Evolutionary conservation across 2,888 invertebrate species (phyloP).

Genomic region (Zaprionus obscuricornis): DNA sequence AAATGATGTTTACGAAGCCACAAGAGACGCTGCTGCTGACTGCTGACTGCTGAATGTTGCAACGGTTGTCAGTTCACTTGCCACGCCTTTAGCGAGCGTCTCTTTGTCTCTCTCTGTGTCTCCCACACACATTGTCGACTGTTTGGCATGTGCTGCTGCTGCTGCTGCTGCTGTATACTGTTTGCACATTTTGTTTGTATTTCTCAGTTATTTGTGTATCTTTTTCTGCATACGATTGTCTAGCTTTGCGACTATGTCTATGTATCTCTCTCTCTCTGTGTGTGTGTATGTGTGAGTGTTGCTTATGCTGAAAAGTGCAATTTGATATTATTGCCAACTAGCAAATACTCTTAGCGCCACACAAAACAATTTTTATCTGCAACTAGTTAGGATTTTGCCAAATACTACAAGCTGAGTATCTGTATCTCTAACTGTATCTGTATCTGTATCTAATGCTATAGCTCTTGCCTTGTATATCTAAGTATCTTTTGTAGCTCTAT

Average conservation of each 20-base stretch:
- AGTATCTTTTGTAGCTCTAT: conserved; percentile 1
- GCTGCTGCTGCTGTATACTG: conserved; percentile 18
- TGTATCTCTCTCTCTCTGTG: not conserved
- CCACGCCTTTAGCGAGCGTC: too few species aligned
- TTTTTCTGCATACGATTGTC: conserved; percentile 39
- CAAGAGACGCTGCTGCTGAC: conserved; percentile 4
- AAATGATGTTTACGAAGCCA: conserved; percentile 66
- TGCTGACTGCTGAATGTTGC: too few species aligned
- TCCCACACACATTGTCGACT: not conserved
- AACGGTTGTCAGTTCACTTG: conserved; percentile 17
- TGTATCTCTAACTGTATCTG: not conserved
- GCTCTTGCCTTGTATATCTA: not conserved
- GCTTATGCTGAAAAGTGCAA: conserved; percentile 65
- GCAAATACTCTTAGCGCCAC: conserved; percentile 71
- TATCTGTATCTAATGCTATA: conserved; percentile 1
- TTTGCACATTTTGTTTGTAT: conserved; percentile 77
- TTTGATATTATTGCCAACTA: conserved; percentile 78
- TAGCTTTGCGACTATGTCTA: too few species aligned
- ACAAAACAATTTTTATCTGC: conserved; percentile 37
- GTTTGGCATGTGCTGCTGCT: conserved; percentile 28
- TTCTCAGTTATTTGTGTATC: conserved; percentile 71
- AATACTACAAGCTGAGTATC: conserved; percentile 23
- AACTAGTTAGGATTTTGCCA: conserved; percentile 20
- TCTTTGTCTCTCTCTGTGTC: not conserved
- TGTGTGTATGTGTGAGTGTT: conserved; percentile 1